phyloP scores from a whole-genome alignment of 2,888 invertebrate species.

The Lasioglossum morio region DNA sequence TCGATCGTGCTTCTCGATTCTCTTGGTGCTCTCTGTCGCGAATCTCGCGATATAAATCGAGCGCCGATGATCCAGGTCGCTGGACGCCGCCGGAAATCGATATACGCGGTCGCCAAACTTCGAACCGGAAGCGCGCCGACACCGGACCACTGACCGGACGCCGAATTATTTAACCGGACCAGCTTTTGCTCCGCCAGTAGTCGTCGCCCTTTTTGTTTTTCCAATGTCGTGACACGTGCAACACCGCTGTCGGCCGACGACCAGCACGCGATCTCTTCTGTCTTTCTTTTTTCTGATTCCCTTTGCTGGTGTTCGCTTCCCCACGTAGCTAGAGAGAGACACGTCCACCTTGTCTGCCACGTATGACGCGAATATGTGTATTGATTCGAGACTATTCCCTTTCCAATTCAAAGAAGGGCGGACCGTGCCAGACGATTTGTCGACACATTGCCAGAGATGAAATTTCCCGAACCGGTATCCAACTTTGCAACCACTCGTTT shows the following conservation, averaged over 20 bases:
- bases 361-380: constrained; percentile 49
- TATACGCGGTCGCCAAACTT: not conserved
- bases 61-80: not conserved
- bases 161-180: constrained; percentile 44
- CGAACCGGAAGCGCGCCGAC: not conserved
- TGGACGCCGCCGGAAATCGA: not conserved
- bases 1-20: not conserved
- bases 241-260: constrained; percentile 1
- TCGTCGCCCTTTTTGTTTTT: constrained; percentile 47
- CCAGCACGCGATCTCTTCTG: constrained; percentile 20
- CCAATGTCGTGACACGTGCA: constrained; percentile 42
- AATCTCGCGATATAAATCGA: not conserved
- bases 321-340: not conserved
- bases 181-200: constrained; percentile 10
- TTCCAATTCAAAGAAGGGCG: constrained; percentile 54
- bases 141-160: not conserved
- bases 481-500: not conserved
- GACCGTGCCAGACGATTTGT: constrained; percentile 39
- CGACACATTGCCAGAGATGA: constrained; percentile 33
- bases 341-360: not conserved
- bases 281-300: not conserved
- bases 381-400: constrained; percentile 67
- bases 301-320: not conserved
- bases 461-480: not conserved
- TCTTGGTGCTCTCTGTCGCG: not conserved